Conservation (phyloP, 2,888 invertebrate genomes). For the Syrista parreyssii region DNA sequence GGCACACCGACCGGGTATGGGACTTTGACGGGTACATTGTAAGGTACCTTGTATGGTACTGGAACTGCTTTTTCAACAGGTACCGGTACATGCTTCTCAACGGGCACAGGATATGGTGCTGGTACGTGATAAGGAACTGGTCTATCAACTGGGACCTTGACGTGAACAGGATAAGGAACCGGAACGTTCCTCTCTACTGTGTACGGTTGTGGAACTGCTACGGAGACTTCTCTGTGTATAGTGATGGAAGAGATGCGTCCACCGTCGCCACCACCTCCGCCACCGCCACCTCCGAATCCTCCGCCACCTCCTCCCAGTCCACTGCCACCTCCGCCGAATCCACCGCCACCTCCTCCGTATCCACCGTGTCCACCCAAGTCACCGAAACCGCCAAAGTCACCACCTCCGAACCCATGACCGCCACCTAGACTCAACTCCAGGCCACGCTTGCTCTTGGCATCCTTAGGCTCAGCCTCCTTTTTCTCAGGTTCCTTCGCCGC, state of each 20-base stretch:
- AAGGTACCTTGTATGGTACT: constrained; percentile 50
- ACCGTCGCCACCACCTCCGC: constrained; percentile 40
- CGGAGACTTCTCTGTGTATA: constrained; percentile 54
- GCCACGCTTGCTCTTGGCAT: constrained; percentile 55
- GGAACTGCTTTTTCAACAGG: constrained; percentile 52
- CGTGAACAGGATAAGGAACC: constrained; percentile 49
- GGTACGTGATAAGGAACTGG: constrained; percentile 48
- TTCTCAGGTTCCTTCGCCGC: constrained; percentile 26
- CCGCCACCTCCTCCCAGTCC: constrained; percentile 35
- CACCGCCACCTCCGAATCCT: constrained; percentile 27
- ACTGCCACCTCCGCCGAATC: constrained; percentile 27
- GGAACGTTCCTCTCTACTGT: constrained; percentile 53
- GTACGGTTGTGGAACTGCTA: constrained; percentile 56
- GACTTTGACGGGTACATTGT: constrained; percentile 49
- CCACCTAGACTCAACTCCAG: constrained; percentile 50
- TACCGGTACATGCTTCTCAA: constrained; percentile 46
- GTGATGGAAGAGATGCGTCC: constrained; percentile 56
- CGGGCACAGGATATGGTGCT: constrained; percentile 52
- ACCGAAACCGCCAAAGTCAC: constrained; percentile 9
- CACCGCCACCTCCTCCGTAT: constrained; percentile 7
- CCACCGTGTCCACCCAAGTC: constrained; percentile 23
- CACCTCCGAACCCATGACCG: constrained; percentile 7
- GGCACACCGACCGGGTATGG: constrained; percentile 52
- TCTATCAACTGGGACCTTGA: constrained; percentile 54
- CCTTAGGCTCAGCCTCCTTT: constrained; percentile 19